phyloP scores from a whole-genome alignment of 2,797 vertebrate species.

The Pangasius sanitwongsei region DNA sequence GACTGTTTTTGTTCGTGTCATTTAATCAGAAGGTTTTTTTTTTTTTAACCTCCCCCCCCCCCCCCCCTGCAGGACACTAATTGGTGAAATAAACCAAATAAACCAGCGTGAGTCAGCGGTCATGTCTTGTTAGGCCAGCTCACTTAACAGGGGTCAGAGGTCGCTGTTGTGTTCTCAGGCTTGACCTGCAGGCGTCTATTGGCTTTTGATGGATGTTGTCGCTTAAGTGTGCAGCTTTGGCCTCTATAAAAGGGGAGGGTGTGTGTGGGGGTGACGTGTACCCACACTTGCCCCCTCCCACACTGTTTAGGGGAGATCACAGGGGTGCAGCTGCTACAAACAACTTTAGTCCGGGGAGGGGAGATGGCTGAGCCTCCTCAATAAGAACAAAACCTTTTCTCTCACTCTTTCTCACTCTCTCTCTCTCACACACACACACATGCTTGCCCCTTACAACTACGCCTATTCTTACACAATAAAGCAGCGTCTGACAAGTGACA shows the following conservation, averaged over 20 bases:
- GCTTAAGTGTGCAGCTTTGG: constrained; percentile 80
- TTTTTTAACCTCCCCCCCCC: too few relatives aligned
- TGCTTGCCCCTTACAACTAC: constrained; percentile 54
- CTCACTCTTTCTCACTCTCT: constrained; percentile 19
- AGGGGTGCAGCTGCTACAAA: constrained; percentile 86
- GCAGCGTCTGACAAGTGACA: constrained; percentile 54
- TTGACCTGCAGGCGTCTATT: constrained; percentile 84
- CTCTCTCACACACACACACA: constrained; percentile 44
- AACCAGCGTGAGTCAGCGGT: constrained; percentile 57
- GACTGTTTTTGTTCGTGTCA: neutral
- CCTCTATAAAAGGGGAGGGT: constrained; percentile 76
- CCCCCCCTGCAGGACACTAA: constrained; percentile 38
- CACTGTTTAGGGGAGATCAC: constrained; percentile 77
- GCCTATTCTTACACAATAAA: constrained; percentile 60
- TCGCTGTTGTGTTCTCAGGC: constrained; percentile 84
- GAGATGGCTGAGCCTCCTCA: constrained; percentile 76
- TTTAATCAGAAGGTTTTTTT: constrained; percentile 36
- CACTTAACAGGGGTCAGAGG: constrained; percentile 78
- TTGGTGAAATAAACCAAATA: constrained; percentile 61
- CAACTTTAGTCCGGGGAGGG: constrained; percentile 74
- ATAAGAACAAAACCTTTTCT: constrained; percentile 69
- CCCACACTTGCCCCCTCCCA: constrained; percentile 68
- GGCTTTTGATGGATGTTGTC: constrained; percentile 86
- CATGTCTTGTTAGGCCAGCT: constrained; percentile 70
- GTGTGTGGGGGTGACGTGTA: constrained; percentile 61